Percentiles rank a stretch among this genome's conserved stretches.
phyloP scores from a whole-genome alignment of 2,888 invertebrate genomes.

The Sarcophaga variegata region DNA sequence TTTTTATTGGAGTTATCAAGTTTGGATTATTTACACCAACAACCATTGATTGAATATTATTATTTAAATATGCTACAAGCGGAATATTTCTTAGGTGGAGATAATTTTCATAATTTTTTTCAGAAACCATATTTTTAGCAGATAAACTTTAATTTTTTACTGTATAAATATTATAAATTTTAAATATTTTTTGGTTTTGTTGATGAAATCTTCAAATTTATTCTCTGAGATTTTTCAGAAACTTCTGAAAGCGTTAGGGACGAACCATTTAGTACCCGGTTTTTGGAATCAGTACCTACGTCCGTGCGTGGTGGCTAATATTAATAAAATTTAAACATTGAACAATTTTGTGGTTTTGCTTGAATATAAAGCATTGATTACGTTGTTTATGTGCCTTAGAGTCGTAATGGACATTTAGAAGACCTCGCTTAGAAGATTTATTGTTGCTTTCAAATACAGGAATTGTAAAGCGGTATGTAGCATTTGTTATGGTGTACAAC shows the following conservation, averaged over 20 bases:
- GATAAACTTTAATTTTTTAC: neutral
- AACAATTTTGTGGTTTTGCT: neutral
- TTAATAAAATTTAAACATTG: neutral
- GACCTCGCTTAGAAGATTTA: too few relatives aligned
- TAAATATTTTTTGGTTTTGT: neutral
- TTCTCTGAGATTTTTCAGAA: neutral
- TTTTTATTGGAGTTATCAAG: constrained; percentile 21
- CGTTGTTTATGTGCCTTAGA: too few relatives aligned
- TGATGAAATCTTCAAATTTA: too few relatives aligned
- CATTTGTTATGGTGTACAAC: too few relatives aligned
- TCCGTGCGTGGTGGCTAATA: neutral
- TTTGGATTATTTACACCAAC: constrained; percentile 43
- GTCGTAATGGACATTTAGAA: too few relatives aligned
- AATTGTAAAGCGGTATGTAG: too few relatives aligned
- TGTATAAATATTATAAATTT: neutral
- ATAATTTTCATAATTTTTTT: neutral
- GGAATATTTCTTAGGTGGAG: neutral
- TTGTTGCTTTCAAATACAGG: too few relatives aligned
- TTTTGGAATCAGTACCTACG: neutral
- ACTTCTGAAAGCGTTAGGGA: neutral
- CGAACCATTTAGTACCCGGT: constrained; percentile 21
- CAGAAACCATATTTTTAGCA: too few relatives aligned
- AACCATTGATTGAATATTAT: neutral
- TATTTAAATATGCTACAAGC: neutral
- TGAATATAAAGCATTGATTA: neutral